A percentile compares a stretch with the other conserved stretches of the same genome.
phyloP scores from a whole-genome alignment of 1,140 invertebrate species.

The Temnothorax nylanderi region DNA sequence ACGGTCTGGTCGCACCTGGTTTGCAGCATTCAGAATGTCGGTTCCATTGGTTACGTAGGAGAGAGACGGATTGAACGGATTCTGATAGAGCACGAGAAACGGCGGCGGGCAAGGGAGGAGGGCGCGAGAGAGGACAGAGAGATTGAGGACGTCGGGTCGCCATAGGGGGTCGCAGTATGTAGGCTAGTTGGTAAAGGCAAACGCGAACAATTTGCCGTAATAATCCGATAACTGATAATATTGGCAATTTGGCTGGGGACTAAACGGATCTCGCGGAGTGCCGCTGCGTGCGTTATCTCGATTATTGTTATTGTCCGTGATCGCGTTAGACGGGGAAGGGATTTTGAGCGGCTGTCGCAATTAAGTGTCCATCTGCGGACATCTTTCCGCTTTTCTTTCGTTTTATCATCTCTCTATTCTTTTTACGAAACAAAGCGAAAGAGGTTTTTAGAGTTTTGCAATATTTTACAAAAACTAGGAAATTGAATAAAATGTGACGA shows the following conservation, averaged over 20 bases:
- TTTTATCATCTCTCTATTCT: background rate
- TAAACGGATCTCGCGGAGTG: slow-evolving; percentile 73
- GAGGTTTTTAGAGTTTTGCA: background rate
- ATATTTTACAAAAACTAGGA: background rate
- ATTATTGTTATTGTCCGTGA: slow-evolving; percentile 76
- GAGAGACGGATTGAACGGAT: slow-evolving; percentile 41
- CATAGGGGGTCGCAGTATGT: slow-evolving; percentile 55
- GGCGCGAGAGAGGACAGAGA: slow-evolving; percentile 5
- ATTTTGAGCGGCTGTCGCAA: background rate
- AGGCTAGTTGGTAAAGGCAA: slow-evolving; percentile 76
- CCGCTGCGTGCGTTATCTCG: slow-evolving; percentile 73
- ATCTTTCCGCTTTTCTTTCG: background rate
- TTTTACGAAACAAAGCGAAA: background rate
- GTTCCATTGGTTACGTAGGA: slow-evolving; percentile 28
- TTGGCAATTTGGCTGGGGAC: slow-evolving; percentile 74
- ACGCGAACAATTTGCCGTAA: slow-evolving; percentile 80
- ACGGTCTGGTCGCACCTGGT: slow-evolving; percentile 71
- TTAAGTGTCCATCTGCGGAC: background rate
- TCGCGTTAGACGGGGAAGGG: slow-evolving; percentile 45
- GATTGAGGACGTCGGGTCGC: slow-evolving; percentile 51
- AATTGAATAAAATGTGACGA: background rate
- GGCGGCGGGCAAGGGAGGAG: background rate
- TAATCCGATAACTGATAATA: slow-evolving; percentile 82
- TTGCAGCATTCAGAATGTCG: slow-evolving; percentile 57
- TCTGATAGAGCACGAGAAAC: slow-evolving; percentile 29